Base-by-base conservation (phyloP, 2,797 vertebrate species). In the Clamator glandarius region DNA sequence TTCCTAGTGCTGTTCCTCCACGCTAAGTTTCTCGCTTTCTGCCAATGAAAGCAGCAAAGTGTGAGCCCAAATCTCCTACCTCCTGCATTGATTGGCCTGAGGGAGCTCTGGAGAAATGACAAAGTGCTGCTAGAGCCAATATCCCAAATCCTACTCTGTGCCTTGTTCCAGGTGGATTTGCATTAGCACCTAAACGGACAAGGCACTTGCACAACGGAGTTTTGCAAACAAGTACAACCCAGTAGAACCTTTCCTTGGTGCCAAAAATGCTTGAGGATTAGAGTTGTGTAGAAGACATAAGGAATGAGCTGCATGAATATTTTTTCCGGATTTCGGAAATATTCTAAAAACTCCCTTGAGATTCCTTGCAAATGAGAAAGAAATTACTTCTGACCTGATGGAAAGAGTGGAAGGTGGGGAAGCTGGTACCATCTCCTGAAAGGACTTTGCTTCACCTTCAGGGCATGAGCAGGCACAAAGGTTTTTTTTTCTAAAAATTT, bases 361-460 rank as follows among this genome's bases (percentile, higher is more conserved):
- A 46, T 89, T 69, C 73, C 90, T 76, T 87, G 84, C 90, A 96
- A 88, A 86, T 85, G 94, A 92, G 77, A 70, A 96, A 83, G 92
- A 75, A 96, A 31, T 84, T 62, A 46, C 61, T 89, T 78, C 90
- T 62, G 63, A 19, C 48, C 66, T 44, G 15, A 36, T 81, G 61
- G 52, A n/a, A 48, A 74, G 16, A 17, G 50, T 12, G 62, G 6
- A 39, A 77, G 16, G 15, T 2, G 6, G 5, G 46, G 33, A 92
- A 52, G 39, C 52, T 87, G 70, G 73, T 95, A 57, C 81, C 51
- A 15, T 19, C 82, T 55, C 41, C 61, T 96, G 92, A 18, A 84
- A 63, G 92, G 80, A 73, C 81, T 91, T 92, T 91, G 92, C 90
- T 79, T 96, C 93, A 89, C 86, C 36, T 93, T 92, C 59, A 87